Conservation (phyloP, 2,113 vertebrate genomes). For the Natator depressus region DNA sequence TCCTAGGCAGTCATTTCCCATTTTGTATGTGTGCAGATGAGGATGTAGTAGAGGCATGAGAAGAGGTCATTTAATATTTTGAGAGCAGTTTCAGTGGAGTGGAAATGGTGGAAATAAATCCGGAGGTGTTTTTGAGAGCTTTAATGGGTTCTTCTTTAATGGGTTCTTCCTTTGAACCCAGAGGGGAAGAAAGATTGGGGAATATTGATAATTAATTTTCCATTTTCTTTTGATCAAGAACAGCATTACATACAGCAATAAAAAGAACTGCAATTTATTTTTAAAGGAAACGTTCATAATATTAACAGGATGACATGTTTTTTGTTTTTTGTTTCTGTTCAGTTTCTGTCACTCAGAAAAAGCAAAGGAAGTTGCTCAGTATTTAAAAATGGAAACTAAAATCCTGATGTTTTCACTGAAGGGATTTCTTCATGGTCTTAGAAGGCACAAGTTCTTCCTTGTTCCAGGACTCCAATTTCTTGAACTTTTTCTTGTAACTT, state of each 20-base stretch:
- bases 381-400: not conserved
- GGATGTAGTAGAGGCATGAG: not conserved
- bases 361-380: slow-evolving; percentile 12
- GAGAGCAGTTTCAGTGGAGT: not conserved
- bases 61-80: not conserved
- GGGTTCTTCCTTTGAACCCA: not conserved
- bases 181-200: not conserved
- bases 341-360: not conserved
- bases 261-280: slow-evolving; percentile 9
- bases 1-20: too few relatives aligned
- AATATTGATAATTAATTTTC: not conserved
- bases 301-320: not conserved
- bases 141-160: not conserved
- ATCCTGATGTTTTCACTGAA: slow-evolving; percentile 13
- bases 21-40: not conserved
- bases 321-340: slow-evolving; percentile 35
- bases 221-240: not conserved
- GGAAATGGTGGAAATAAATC: not conserved
- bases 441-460: not conserved
- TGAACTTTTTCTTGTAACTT: not conserved
- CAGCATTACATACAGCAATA: slow-evolving; percentile 35
- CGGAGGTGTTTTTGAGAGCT: not conserved
- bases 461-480: not conserved
- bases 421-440: not conserved
- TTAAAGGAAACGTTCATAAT: not conserved